Evolutionary conservation across 2,888 invertebrate species (phyloP), one percentile per base, ranked within the genome.

Genomic region (Rhingia rostrata): DNA sequence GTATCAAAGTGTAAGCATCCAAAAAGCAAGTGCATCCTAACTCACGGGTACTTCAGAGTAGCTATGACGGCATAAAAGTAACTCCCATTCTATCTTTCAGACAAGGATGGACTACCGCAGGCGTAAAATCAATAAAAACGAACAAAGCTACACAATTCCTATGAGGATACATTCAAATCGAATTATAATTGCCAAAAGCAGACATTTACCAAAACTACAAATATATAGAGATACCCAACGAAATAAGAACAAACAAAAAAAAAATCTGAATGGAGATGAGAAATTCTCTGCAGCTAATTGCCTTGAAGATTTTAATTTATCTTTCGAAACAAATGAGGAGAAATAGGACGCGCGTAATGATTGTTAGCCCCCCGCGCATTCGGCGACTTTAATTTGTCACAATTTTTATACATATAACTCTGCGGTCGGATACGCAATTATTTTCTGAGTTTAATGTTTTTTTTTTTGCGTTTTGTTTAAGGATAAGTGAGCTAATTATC

Each of bases 111-210:
- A 45, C 49, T 33, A 61, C 79, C 69, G 74, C 74, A 70, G 80
- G 84, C 80, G 30, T 70, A 49, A 67, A 79, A 79, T 79, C 83
- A 63, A 70, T 63, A 78, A 77, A 49, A 66, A 39, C 33, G 32
- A 39, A 51, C 22, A 61, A 33, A 45, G 32, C 37, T 30, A 32
- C 6, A 56, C 64, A 51, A 61, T 61, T 63, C 43, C 75, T 14
- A 33, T 45, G 58, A 35, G 45, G 56, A 53, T 58, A 49, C 66
- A 84, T 84, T 74, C 54, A 79, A 84, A 84, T 84, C 70, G 84
- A 80, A 79, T 79, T 84, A 69, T 79, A 84, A 84, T 84, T 84
- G 84, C 84, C 60, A 80, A 84, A 73, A 58, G 63, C 73, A 79
- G 70, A 70, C 70, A 74, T 69, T 54, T 74, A 53, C 45, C 35